These are phyloP conservation scores for Lycaon pictus DNA, from an alignment of 2,113 vertebrate genomes.

Conservation along the genomic window DNA sequence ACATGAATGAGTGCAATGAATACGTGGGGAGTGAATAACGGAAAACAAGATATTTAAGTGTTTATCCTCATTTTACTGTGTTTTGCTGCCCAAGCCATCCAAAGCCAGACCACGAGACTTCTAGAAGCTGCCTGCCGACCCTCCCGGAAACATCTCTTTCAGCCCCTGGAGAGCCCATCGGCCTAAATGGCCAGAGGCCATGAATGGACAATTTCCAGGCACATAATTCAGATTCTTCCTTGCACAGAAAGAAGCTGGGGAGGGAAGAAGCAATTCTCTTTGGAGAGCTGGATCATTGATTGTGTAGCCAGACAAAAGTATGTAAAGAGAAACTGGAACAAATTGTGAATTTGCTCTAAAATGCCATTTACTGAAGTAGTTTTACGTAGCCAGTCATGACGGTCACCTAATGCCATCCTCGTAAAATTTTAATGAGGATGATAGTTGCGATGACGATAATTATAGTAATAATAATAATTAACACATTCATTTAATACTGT, in stretches of 20 bases:
- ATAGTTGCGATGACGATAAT: neutral
- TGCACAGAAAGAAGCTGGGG: neutral
- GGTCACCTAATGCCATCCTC: neutral
- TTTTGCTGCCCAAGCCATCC: neutral
- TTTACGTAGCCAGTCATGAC: neutral
- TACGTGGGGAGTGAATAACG: neutral
- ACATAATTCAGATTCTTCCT: neutral
- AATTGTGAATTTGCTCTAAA: conserved; percentile 21
- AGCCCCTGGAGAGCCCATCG: neutral
- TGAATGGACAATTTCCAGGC: neutral
- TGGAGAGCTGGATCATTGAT: neutral
- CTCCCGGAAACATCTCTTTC: neutral
- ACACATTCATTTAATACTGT: neutral
- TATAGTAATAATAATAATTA: neutral
- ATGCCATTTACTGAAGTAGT: neutral
- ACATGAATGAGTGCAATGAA: neutral
- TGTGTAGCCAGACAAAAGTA: neutral
- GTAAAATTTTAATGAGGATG: neutral
- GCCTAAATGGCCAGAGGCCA: neutral
- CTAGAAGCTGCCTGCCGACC: neutral
- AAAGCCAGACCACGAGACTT: neutral
- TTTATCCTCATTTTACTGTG: neutral
- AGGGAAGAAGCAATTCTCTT: neutral
- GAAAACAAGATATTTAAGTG: neutral
- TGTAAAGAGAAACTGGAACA: neutral